Evolutionary conservation across 2,888 invertebrate genomes (phyloP).

Genomic region (Dicroscelio sp.): DNA sequence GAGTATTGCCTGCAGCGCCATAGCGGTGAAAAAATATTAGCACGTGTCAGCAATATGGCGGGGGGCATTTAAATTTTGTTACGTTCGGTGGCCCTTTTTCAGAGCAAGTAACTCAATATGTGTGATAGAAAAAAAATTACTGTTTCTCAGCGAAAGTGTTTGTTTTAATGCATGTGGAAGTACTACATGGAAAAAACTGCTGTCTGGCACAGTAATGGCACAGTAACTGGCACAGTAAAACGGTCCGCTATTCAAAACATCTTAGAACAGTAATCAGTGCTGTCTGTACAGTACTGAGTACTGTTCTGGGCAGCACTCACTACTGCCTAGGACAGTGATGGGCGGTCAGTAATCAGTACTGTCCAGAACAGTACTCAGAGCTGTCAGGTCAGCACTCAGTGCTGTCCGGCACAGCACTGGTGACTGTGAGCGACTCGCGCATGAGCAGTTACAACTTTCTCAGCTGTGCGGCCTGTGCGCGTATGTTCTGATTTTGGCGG

Average conservation of each 20-base stretch:
- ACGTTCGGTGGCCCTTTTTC: too few relatives aligned
- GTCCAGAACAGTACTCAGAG: background rate
- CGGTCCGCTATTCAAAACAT: background rate
- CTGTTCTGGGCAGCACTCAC: background rate
- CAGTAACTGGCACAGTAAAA: too few relatives aligned
- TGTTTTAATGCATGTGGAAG: too few relatives aligned
- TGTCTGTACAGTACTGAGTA: background rate
- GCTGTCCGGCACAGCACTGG: background rate
- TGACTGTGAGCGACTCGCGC: background rate
- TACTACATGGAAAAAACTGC: too few relatives aligned
- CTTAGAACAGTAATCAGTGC: background rate
- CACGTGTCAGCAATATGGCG: too few relatives aligned
- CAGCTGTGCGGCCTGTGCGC: background rate
- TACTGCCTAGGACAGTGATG: background rate
- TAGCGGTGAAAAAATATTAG: too few relatives aligned
- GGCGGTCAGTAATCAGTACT: background rate
- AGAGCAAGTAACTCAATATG: too few relatives aligned
- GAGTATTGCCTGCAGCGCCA: too few relatives aligned
- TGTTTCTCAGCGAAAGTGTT: too few relatives aligned
- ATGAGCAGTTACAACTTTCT: background rate
- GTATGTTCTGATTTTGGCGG: background rate
- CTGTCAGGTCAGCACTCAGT: background rate
- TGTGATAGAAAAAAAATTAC: too few relatives aligned
- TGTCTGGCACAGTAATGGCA: background rate
- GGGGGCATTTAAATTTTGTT: too few relatives aligned